phyloP scores from a whole-genome alignment of 2,888 invertebrate genomes.

The Ormyrus pomaceus region DNA sequence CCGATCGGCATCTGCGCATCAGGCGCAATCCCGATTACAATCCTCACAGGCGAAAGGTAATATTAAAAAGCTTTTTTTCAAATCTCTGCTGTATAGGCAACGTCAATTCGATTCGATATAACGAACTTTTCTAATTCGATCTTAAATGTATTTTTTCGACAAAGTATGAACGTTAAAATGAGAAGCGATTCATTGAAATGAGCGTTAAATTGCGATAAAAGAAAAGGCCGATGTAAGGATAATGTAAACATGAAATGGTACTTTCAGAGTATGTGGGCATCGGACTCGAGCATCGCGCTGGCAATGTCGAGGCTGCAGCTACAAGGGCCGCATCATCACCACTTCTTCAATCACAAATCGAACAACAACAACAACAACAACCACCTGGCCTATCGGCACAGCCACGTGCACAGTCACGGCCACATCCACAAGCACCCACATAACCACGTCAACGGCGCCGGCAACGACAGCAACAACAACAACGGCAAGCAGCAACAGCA shows the following conservation, averaged over 20 bases:
- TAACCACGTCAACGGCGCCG: conserved; percentile 65
- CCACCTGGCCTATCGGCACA: conserved; percentile 57
- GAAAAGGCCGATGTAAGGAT: too few relatives aligned
- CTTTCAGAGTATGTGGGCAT: conserved; percentile 79
- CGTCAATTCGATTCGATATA: conserved; percentile 55
- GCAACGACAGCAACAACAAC: conserved; percentile 44
- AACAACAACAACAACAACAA: conserved; percentile 63
- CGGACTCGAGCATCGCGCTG: conserved; percentile 76
- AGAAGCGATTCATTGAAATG: too few relatives aligned
- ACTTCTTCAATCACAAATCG: conserved; percentile 66
- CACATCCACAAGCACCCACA: conserved; percentile 73
- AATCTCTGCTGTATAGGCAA: background rate
- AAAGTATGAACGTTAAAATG: too few relatives aligned
- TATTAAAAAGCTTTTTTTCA: background rate
- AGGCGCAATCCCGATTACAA: conserved; percentile 88
- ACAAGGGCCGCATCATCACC: conserved; percentile 73
- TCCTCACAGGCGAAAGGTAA: conserved; percentile 76
- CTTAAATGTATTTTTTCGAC: background rate
- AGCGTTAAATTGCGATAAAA: too few relatives aligned
- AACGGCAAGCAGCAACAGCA: conserved; percentile 40
- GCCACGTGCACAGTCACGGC: conserved; percentile 65
- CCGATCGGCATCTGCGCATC: conserved; percentile 87
- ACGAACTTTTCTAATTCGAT: conserved; percentile 34
- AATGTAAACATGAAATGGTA: conserved; percentile 37
- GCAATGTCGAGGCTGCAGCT: conserved; percentile 73